A percentile compares a stretch with the other conserved stretches of the same genome.
Conservation (phyloP, 2,797 vertebrate species). For the Sciurus vulgaris region DNA sequence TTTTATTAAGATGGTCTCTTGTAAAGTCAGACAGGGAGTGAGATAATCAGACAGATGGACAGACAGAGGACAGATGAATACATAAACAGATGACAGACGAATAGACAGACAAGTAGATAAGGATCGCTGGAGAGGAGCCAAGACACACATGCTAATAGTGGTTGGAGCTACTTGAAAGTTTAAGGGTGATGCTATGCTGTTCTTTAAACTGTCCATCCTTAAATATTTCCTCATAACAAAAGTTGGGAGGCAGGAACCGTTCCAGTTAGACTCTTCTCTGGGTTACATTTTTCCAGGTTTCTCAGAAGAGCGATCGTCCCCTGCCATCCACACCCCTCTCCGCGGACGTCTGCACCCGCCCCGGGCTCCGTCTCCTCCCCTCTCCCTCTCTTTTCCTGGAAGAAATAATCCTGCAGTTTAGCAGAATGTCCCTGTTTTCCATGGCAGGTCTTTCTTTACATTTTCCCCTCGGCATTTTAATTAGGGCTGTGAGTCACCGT, state of each 20-base stretch:
- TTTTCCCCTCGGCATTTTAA: slow-evolving; percentile 77
- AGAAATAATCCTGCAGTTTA: slow-evolving; percentile 64
- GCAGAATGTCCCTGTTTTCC: slow-evolving; percentile 71
- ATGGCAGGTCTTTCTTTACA: slow-evolving; percentile 71
- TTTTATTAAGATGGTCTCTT: background rate
- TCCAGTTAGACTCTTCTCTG: slow-evolving; percentile 26
- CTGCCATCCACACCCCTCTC: background rate
- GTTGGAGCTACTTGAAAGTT: background rate
- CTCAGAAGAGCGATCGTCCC: background rate
- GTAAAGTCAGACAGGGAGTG: background rate
- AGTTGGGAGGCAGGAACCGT: background rate
- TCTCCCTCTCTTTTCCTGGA: slow-evolving; percentile 66
- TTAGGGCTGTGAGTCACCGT: slow-evolving; percentile 81
- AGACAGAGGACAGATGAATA: background rate
- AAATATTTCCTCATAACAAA: slow-evolving; percentile 51
- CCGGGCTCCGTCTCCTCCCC: too few species aligned
- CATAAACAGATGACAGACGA: background rate
- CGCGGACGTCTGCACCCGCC: fast-evolving
- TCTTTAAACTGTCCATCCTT: background rate
- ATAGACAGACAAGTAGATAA: background rate
- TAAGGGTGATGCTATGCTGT: too few species aligned
- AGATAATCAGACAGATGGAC: background rate
- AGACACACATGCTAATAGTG: background rate
- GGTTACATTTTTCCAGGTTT: background rate
- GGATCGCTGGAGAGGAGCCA: too few species aligned